phyloP scores from a whole-genome alignment of 2,888 invertebrate genomes.

The Hololepta plana region DNA sequence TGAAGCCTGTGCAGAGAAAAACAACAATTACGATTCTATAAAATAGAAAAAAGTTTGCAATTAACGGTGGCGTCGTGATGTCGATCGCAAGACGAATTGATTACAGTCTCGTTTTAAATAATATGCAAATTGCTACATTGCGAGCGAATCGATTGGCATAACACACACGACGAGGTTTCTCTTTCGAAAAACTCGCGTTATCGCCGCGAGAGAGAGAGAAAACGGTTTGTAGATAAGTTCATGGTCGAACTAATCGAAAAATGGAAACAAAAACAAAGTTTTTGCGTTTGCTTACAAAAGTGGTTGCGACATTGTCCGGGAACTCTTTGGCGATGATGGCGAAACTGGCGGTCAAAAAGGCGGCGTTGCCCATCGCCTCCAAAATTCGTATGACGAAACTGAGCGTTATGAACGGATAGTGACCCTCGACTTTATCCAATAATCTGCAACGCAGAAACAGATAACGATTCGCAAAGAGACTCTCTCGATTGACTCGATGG shows the following conservation, averaged over 20 bases:
- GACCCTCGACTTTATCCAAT: conserved; percentile 50
- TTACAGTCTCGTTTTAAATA: no score
- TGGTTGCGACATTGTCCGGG: conserved; percentile 66
- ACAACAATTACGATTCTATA: conserved; percentile 3
- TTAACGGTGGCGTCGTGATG: no score
- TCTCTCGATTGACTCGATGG: neutral
- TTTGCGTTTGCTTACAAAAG: conserved; percentile 59
- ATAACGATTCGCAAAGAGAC: neutral
- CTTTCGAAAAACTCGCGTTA: no score
- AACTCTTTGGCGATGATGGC: conserved; percentile 79
- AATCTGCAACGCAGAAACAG: conserved; percentile 30
- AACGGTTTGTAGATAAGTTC: no score
- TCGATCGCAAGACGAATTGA: no score
- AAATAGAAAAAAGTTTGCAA: conserved; percentile 2
- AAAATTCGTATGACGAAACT: conserved; percentile 65
- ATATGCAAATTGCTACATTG: no score
- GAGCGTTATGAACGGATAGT: conserved; percentile 53
- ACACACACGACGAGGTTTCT: no score
- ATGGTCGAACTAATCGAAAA: no score
- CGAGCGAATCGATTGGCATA: no score
- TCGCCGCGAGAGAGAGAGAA: no score
- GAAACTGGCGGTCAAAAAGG: conserved; percentile 71
- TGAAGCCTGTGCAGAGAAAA: conserved; percentile 42
- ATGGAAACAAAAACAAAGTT: no score
- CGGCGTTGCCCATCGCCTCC: conserved; percentile 74